Evolutionary conservation across 1,140 invertebrate genomes (phyloP), one percentile per base, ranked within the genome.

Genomic region (Fragariocoptes setiger): DNA sequence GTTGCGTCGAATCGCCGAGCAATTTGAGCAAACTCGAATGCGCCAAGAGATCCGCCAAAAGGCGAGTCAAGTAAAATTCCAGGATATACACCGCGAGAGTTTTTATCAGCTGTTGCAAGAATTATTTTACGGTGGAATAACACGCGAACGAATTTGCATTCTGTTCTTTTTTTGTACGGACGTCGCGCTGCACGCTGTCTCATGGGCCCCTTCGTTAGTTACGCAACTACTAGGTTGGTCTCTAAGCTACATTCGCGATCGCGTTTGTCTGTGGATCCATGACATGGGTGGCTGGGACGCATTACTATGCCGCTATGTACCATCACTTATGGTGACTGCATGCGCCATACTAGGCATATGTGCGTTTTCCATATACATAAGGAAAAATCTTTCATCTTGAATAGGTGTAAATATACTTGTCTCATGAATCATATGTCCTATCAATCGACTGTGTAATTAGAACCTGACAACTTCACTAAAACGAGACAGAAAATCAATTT

Each of bases 161-260:
- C 40, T 61, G n/a, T 59, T 61, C 42, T 59, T 52, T 46, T 60
- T 61, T 48, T 59, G 58, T 41, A 51, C 54, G n/a, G 59, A 61
- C 44, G 46, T 60, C 39, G 55, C 55, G 19, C 52, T 59, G 20
- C 42, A 47, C 31, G 49, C 53, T 1, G 39, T 19, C 19, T 40
- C 17, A 38, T 43, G 13, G 19, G 44, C 44, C 15, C 19, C 38
- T 38, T 44, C 44, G 21, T 49, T 43, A 25, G 56, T 46, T 39
- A 44, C 44, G n/a, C 39, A 44, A 21, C 47, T 58, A n/a, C 46
- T 56, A 1, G 38, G 46, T 13, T 59, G 56, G 56, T 56, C 53
- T 0, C 38, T 55, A 13, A 36, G 43, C 12, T 58, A 51, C 42
- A 50, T 58, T 15, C 42, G 47, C 1, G 44, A 54, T 31, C 35